These are phyloP conservation scores for Criorhina ranunculi DNA, from an alignment of 2,888 invertebrate species.

Conservation along the genomic window DNA sequence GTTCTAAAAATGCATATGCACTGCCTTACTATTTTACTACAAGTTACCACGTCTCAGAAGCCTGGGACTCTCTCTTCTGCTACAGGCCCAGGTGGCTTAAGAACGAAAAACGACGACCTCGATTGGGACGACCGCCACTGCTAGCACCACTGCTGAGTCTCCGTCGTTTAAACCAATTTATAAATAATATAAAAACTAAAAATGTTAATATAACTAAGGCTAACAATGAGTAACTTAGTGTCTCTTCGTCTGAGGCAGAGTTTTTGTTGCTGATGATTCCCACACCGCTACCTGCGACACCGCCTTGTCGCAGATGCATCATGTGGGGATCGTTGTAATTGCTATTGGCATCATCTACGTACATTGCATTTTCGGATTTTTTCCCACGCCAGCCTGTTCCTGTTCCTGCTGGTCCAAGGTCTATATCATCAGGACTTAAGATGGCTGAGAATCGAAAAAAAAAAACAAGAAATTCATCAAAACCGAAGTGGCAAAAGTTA, in stretches of 20 bases:
- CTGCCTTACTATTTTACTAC: conserved; percentile 20
- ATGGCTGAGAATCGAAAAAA: conserved; percentile 60
- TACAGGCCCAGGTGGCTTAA: conserved; percentile 67
- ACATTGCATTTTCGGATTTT: conserved; percentile 77
- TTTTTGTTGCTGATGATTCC: conserved; percentile 64
- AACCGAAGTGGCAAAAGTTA: background rate
- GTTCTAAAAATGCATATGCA: conserved; percentile 55
- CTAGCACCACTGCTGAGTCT: conserved; percentile 71
- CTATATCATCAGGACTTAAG: conserved; percentile 78
- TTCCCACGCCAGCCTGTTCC: conserved; percentile 77
- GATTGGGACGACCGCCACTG: conserved; percentile 59
- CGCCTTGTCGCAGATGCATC: conserved; percentile 64
- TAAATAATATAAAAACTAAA: conserved; percentile 79
- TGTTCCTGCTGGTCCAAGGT: conserved; percentile 72
- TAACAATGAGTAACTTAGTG: conserved; percentile 78
- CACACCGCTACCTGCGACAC: conserved; percentile 40
- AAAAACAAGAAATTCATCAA: conserved; percentile 9
- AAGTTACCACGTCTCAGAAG: background rate
- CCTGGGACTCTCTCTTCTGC: conserved; percentile 8
- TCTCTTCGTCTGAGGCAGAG: conserved; percentile 77
- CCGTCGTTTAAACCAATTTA: conserved; percentile 79
- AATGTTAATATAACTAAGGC: conserved; percentile 79
- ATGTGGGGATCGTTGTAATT: conserved; percentile 69
- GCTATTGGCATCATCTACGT: conserved; percentile 74
- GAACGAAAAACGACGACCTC: conserved; percentile 67